A percentile compares a stretch with the other conserved stretches of the same genome.
These are phyloP conservation scores for Meloidogyne floridensis DNA, from an alignment of 1,140 invertebrate species.

Conservation along the genomic window DNA sequence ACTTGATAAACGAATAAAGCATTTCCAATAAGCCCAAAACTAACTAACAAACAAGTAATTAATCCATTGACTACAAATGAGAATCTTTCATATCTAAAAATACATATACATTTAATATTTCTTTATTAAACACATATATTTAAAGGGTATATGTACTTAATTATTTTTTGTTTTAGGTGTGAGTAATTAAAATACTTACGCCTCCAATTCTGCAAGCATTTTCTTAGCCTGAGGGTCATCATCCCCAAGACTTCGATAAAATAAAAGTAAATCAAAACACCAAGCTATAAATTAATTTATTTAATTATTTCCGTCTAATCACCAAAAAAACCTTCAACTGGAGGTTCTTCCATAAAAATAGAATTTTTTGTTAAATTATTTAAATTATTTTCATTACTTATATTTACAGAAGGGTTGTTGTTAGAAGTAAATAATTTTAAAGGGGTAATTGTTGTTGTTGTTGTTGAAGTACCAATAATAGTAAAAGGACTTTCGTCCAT, in stretches of 20 bases:
- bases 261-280: slow-evolving; percentile 54
- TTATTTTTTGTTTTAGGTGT: too few relatives aligned
- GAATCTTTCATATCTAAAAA: slow-evolving; percentile 56
- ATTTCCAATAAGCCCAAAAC: slow-evolving; percentile 61
- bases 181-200: slow-evolving; percentile 38
- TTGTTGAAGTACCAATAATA: too few relatives aligned
- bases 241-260: slow-evolving; percentile 42
- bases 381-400: background rate
- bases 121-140: too few relatives aligned
- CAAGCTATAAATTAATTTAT: slow-evolving; percentile 27
- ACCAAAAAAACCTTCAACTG: background rate
- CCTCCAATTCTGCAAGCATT: slow-evolving; percentile 50
- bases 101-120: background rate
- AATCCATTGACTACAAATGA: slow-evolving; percentile 58
- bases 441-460: background rate
- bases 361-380: too few relatives aligned
- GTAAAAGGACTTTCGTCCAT: too few relatives aligned
- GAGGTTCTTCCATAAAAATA: background rate
- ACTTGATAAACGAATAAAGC: slow-evolving; percentile 52
- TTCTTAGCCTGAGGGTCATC: slow-evolving; percentile 50
- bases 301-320: background rate
- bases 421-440: background rate
- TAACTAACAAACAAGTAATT: slow-evolving; percentile 54
- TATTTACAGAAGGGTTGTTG: background rate
- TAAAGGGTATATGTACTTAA: too few relatives aligned